Evolutionary conservation across 2,113 vertebrate species (phyloP).

Genomic region (Plecotus auritus): DNA sequence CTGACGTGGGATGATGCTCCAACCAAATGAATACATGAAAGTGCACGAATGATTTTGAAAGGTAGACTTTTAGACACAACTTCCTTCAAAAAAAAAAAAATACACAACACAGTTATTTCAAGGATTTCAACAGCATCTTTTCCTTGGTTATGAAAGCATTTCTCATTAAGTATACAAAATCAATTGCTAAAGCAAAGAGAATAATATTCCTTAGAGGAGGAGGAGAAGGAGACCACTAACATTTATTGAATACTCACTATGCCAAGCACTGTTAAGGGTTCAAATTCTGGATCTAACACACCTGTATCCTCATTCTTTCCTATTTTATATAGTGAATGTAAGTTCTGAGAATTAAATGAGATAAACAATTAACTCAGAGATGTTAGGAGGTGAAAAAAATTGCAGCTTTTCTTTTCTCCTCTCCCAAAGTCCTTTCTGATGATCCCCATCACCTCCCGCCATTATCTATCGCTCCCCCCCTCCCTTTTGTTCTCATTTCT

Average conservation of each 20-base stretch:
- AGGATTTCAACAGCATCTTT: not conserved
- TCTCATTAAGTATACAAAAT: not conserved
- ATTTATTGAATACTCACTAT: not conserved
- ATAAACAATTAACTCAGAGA: not conserved
- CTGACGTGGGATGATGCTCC: too few relatives aligned
- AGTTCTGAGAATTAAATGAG: not conserved
- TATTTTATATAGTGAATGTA: not conserved
- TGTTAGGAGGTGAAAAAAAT: not conserved
- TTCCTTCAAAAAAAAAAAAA: not conserved
- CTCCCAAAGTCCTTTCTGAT: not conserved
- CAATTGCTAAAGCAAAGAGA: not conserved
- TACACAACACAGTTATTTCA: not conserved
- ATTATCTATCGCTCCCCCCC: not conserved
- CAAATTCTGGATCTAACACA: not conserved
- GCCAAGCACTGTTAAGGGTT: not conserved
- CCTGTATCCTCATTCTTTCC: not conserved
- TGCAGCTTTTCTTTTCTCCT: not conserved
- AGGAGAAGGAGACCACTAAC: not conserved
- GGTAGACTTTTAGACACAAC: not conserved
- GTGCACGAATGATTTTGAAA: not conserved
- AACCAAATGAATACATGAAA: not conserved
- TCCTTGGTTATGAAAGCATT: not conserved
- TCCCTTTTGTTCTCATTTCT: not conserved
- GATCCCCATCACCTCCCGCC: not conserved
- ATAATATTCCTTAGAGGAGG: not conserved